Evolutionary conservation across 37 sponge, comb jelly and placozoan genomes (phyloP).

Genomic region (Geodia barretti): DNA sequence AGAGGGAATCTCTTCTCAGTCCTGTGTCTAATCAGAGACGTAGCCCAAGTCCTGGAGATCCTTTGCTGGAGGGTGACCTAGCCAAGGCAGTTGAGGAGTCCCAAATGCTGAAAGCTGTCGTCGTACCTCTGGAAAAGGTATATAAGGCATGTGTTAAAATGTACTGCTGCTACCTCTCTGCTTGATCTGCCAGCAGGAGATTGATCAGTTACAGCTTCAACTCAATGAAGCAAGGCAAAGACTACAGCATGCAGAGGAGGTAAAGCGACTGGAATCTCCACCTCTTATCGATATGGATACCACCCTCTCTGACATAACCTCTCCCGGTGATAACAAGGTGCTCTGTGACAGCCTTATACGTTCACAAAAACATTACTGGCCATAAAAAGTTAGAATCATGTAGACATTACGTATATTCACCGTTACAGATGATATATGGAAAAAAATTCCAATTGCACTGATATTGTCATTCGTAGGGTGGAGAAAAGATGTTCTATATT

Average conservation of each 20-base stretch:
- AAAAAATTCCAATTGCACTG: no score
- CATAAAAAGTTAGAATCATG: no score
- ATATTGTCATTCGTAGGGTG: no score
- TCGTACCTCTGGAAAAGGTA: slow-evolving; percentile 74
- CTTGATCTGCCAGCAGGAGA: slow-evolving; percentile 24
- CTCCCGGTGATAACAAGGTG: slow-evolving; percentile 13
- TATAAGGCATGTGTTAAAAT: not conserved
- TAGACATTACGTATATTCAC: no score
- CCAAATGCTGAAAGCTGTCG: slow-evolving; percentile 53
- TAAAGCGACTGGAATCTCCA: not conserved
- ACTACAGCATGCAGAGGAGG: slow-evolving; percentile 7
- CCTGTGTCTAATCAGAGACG: not conserved
- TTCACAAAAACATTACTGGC: no score
- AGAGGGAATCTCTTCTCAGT: not conserved
- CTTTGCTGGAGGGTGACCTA: not conserved
- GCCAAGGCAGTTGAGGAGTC: slow-evolving; percentile 68
- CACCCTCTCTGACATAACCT: not conserved
- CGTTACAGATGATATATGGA: no score
- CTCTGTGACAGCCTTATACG: not conserved
- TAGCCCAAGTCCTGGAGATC: slow-evolving; percentile 11
- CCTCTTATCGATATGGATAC: slow-evolving; percentile 20
- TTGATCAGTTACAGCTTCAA: slow-evolving; percentile 24
- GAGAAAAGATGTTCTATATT: no score
- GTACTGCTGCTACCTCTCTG: slow-evolving; percentile 14
- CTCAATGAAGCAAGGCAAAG: slow-evolving; percentile 49